Evolutionary conservation across 2,113 vertebrate genomes (phyloP).

Genomic region (Pipra filicauda): DNA sequence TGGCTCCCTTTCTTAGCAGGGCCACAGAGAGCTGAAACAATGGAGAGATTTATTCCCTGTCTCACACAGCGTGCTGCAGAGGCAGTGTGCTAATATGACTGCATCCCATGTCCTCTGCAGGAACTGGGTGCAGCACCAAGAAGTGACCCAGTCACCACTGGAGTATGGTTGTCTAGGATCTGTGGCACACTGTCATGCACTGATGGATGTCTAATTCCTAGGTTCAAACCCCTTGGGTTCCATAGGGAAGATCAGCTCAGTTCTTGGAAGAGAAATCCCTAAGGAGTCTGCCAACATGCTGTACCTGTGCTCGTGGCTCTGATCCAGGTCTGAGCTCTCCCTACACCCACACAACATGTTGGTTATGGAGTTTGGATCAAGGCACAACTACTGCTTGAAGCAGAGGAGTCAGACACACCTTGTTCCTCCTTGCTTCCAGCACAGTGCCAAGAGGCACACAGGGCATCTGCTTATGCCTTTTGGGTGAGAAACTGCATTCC

Average conservation of each 20-base stretch:
- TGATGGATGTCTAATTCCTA: neutral
- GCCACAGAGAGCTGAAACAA: neutral
- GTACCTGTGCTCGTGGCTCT: neutral
- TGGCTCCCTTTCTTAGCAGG: neutral
- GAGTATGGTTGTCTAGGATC: neutral
- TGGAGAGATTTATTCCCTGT: neutral
- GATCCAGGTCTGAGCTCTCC: neutral
- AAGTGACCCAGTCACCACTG: neutral
- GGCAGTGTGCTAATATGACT: neutral
- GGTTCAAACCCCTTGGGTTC: neutral
- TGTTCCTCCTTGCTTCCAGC: neutral
- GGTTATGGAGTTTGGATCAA: neutral
- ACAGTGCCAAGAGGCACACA: neutral
- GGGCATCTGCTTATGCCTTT: neutral
- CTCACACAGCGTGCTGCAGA: neutral
- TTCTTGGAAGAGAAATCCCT: neutral
- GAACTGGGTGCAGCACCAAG: neutral
- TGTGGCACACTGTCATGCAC: neutral
- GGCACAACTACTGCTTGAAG: neutral
- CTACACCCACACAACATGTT: accelerated
- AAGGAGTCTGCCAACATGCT: neutral
- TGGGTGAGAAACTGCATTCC: neutral
- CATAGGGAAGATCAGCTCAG: neutral
- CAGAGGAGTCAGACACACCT: neutral
- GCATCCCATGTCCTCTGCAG: neutral